phyloP scores from a whole-genome alignment of 2,888 invertebrate species.

The Phortica okadai region DNA sequence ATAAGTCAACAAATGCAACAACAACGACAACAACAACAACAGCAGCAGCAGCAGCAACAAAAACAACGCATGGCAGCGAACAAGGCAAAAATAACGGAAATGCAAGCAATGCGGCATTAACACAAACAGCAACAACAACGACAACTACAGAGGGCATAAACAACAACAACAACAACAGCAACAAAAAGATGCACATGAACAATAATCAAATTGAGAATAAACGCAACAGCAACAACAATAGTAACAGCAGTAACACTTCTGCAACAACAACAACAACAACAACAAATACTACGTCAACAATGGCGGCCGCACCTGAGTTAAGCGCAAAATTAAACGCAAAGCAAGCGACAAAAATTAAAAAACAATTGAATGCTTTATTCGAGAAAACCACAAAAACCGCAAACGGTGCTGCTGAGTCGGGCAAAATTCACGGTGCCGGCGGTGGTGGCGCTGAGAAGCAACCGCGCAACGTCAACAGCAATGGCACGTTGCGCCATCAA shows the following conservation, averaged over 20 bases:
- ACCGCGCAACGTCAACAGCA: slow-evolving; percentile 40
- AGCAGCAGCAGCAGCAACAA: slow-evolving; percentile 37
- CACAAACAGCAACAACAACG: slow-evolving; percentile 13
- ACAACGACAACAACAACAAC: slow-evolving; percentile 41
- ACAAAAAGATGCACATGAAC: slow-evolving; percentile 50
- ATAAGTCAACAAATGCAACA: slow-evolving; percentile 60
- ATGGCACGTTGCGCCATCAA: slow-evolving; percentile 36
- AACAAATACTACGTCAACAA: slow-evolving; percentile 35
- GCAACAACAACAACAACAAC: slow-evolving; percentile 46
- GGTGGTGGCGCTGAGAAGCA: slow-evolving; percentile 41
- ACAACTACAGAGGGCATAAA: slow-evolving; percentile 4
- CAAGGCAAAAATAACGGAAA: slow-evolving; percentile 13
- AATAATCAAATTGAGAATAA: slow-evolving; percentile 44
- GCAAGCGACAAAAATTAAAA: slow-evolving; percentile 74
- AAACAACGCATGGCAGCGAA: slow-evolving; percentile 31
- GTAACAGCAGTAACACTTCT: slow-evolving; percentile 47
- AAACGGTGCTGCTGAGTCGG: slow-evolving; percentile 40
- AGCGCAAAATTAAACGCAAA: slow-evolving; percentile 72
- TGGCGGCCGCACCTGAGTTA: slow-evolving; percentile 58
- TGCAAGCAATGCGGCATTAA: slow-evolving; percentile 35
- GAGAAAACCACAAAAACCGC: slow-evolving; percentile 62
- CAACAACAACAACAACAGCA: slow-evolving; percentile 39
- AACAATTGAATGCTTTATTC: slow-evolving; percentile 70
- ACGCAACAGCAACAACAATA: slow-evolving; percentile 51
- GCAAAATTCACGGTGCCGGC: slow-evolving; percentile 44